Base-by-base conservation (phyloP, 2,797 vertebrate genomes). In the Scleropages formosus region DNA sequence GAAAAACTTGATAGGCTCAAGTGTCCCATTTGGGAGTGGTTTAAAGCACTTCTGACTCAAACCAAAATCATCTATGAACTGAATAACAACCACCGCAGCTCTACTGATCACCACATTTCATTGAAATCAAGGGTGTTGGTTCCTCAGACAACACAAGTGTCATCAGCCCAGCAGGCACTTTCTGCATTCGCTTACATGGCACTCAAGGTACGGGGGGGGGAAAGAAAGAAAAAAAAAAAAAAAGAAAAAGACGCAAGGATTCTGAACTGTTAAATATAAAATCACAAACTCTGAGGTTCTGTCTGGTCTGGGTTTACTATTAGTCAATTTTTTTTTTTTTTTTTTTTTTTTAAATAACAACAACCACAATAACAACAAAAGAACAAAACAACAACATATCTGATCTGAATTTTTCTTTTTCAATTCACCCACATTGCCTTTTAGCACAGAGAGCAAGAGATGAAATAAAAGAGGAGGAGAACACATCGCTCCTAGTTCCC, bases 351-450 rank as follows among this genome's bases (percentile, higher is more conserved):
- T n/a, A n/a, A n/a, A n/a, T 70, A 69, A 72, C 51, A 63, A 73
- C 66, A 68, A 68, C 66, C 47, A 71, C 74, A 56, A 76, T 77
- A 82, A 68, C 59, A 61, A 75, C 65, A 47, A 69, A 61, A 39
- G 61, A 75, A 75, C 72, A 72, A 79, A 81, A 73, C 77, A 72
- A 83, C 75, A 86, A 79, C 65, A 71, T 24, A 73, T 74, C 76
- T 66, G 79, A 77, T 76, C 63, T 51, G 56, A 65, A 16, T n/a
- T n/a, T n/a, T 61, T 51, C 62, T 67, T 64, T 69, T 72, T 67
- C 63, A 71, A 67, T 58, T 80, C 78, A 73, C 65, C 67, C 60
- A 72, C 60, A 76, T 73, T 75, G 69, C 49, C 66, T 60, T 26
- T 71, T 58, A 80, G 39, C 60, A 46, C 51, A 66, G 63, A 22